These are phyloP conservation scores for Smutsia temminckii DNA, from an alignment of 2,797 vertebrate genomes.

Conservation along the genomic window DNA sequence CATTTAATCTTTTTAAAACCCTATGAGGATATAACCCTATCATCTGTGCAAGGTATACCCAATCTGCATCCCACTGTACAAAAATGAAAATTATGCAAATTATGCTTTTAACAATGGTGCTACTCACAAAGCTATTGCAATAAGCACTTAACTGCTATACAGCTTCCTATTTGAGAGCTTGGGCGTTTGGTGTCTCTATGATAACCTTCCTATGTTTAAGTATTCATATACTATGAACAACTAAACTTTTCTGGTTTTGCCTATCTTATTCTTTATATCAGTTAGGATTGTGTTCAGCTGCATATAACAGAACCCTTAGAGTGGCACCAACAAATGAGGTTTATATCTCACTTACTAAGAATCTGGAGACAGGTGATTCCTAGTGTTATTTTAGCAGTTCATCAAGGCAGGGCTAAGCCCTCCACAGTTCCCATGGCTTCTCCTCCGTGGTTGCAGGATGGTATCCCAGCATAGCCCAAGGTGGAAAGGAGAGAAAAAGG, in stretches of 20 bases:
- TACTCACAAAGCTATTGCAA: constrained; percentile 82
- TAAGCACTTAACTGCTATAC: constrained; percentile 83
- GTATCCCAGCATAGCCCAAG: background rate
- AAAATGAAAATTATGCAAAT: constrained; percentile 82
- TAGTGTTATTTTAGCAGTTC: constrained; percentile 77
- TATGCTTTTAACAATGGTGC: constrained; percentile 84
- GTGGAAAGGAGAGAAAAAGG: background rate
- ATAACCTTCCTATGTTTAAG: constrained; percentile 83
- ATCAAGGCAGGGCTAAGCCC: background rate
- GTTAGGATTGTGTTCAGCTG: background rate
- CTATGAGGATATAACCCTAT: background rate
- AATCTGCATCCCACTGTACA: background rate
- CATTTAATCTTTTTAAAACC: background rate
- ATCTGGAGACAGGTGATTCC: constrained; percentile 52
- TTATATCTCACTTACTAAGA: constrained; percentile 45
- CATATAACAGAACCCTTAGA: background rate
- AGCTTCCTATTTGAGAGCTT: constrained; percentile 83
- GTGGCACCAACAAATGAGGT: background rate
- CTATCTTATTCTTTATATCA: background rate
- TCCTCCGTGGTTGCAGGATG: background rate
- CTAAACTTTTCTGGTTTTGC: background rate
- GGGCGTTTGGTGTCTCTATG: constrained; percentile 74
- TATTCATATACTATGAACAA: constrained; percentile 79
- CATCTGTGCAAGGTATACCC: background rate
- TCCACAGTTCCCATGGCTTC: background rate